Evolutionary conservation across 2,797 vertebrate genomes (phyloP), one percentile per base, ranked within the genome.

Genomic region (Oryzias sinensis): DNA sequence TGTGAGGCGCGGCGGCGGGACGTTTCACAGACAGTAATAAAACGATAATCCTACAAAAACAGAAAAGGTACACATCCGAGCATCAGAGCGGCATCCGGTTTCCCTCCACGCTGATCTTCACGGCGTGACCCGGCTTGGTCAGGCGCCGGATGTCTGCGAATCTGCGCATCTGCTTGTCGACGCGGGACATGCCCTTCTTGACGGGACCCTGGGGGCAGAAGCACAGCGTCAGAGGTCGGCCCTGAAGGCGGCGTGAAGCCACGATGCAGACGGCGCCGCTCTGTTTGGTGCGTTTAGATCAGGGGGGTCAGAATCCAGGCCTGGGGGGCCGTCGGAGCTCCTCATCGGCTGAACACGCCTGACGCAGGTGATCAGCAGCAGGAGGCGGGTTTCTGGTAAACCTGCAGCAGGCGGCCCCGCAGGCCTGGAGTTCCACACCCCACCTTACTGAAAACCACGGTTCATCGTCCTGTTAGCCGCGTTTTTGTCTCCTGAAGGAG

Each of bases 1-100:
- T 15, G 25, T 61, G 76, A 66, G 53, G 59, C 14, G 56, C 59
- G 2, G 16, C 2, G 13, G 20, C 4, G 20, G 60, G 56, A 5
- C 2, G 33, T 24, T 55, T 60, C 43, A 33, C 44, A 41, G 68
- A 53, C 42, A 65, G 62, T 20, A 49, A 43, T 40, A 62, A 68
- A 81, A 65, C 63, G 13, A 48, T 55, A 55, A 59, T 66, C 53
- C 71, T 62, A 80, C 52, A 65, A 46, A 41, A 14, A n/a, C 11
- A 18, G 4, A 50, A 9, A 47, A 13, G 3, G 18, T 11, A 25
- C 6, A n/a, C 6, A 45, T 22, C 33, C 11, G 9, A 40, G 9
- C 64, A 93, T 98, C 94, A 99, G 92, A 99, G 95, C 0, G 97
- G 97, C 97, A 99, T 98, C 81, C 93, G 91, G 90, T 97, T 99